Evolutionary conservation across 2,888 invertebrate species (phyloP).

Genomic region (Dione juno): DNA sequence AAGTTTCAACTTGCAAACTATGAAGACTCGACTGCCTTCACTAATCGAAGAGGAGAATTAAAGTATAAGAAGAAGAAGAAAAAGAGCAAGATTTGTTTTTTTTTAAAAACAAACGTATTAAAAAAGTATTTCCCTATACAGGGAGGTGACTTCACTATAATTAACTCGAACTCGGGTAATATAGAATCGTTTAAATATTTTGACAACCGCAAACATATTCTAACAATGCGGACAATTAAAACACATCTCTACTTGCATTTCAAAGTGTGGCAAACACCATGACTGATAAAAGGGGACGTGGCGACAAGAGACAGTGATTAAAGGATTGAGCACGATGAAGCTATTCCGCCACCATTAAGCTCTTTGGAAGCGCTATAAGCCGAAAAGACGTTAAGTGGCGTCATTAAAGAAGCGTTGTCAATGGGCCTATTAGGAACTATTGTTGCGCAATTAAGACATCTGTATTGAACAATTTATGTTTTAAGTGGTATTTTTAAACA

Average conservation of each 20-base stretch:
- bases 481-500: neutral
- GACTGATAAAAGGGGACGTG: conserved; percentile 31
- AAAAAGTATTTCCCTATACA: too few relatives aligned
- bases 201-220: neutral
- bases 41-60: too few relatives aligned
- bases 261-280: conserved; percentile 20
- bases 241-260: conserved; percentile 16
- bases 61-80: too few relatives aligned
- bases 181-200: neutral
- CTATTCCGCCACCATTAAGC: conserved; percentile 43
- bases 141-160: too few relatives aligned
- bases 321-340: conserved; percentile 39
- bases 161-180: neutral
- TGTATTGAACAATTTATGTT: conserved; percentile 10
- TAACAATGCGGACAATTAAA: conserved; percentile 12
- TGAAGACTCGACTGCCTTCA: too few relatives aligned
- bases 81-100: too few relatives aligned
- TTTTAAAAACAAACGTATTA: too few relatives aligned
- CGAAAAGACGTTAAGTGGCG: conserved; percentile 36
- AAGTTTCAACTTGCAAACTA: too few relatives aligned
- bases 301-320: conserved; percentile 44
- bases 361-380: conserved; percentile 39
- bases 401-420: conserved; percentile 28
- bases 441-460: conserved; percentile 28
- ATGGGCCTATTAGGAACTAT: conserved; percentile 30